phyloP scores from a whole-genome alignment of 2,113 vertebrate species.

The Thomomys bottae region DNA sequence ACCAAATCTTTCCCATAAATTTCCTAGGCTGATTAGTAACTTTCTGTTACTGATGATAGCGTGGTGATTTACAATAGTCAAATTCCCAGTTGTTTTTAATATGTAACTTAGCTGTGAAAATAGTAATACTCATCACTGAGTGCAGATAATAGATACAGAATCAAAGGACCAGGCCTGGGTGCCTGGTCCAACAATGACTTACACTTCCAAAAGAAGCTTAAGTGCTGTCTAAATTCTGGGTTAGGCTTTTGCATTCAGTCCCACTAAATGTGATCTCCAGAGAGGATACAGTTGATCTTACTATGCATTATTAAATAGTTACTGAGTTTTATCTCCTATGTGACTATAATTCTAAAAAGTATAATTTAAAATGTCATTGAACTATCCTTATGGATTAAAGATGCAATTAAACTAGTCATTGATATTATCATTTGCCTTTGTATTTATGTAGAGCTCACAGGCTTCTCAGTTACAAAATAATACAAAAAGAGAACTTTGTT shows the following conservation, averaged over 20 bases:
- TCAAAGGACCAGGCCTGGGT: conserved; percentile 3
- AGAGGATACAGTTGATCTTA: conserved; percentile 79
- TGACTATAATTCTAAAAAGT: conserved; percentile 80
- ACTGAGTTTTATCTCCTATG: conserved; percentile 79
- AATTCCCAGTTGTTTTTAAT: conserved; percentile 23
- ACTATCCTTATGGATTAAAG: conserved; percentile 82
- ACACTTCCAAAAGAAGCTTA: conserved; percentile 69
- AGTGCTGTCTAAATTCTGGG: conserved; percentile 65
- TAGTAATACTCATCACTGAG: conserved; percentile 39
- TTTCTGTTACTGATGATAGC: conserved; percentile 9
- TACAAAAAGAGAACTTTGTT: conserved; percentile 37
- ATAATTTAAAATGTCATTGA: conserved; percentile 83
- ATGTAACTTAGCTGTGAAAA: conserved; percentile 15
- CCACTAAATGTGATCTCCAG: conserved; percentile 77
- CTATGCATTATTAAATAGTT: conserved; percentile 81
- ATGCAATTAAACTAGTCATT: conserved; percentile 81
- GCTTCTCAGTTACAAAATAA: conserved; percentile 49
- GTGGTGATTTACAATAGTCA: conserved; percentile 31
- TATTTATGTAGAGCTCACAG: conserved; percentile 74
- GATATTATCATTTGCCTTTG: conserved; percentile 79
- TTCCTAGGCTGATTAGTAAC: conserved; percentile 25
- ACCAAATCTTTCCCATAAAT: conserved; percentile 56
- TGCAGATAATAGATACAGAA: conserved; percentile 22
- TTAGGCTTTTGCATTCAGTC: conserved; percentile 70
- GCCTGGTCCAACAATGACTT: conserved; percentile 58